Percentiles rank a stretch among this genome's conserved stretches.
Conservation (phyloP, 2,888 invertebrate species). For the Dolichomitus sp. region DNA sequence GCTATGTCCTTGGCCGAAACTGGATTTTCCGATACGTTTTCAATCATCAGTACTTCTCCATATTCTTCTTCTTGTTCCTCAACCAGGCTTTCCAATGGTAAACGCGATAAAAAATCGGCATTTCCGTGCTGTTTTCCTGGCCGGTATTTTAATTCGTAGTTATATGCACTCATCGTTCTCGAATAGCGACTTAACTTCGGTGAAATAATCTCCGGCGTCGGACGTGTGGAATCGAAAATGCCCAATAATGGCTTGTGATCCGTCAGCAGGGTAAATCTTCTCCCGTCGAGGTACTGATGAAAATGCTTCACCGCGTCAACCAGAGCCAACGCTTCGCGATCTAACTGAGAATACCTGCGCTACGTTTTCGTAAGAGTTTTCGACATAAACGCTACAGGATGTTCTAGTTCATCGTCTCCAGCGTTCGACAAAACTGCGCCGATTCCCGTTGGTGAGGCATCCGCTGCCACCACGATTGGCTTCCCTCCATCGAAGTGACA, state of each 20-base stretch:
- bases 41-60: constrained; percentile 40
- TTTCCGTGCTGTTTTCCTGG: constrained; percentile 44
- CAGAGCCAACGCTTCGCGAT: constrained; percentile 72
- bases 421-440: constrained; percentile 74
- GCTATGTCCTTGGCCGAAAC: constrained; percentile 9
- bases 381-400: constrained; percentile 67
- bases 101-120: constrained; percentile 42
- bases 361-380: constrained; percentile 63
- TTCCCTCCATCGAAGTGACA: constrained; percentile 62
- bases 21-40: constrained; percentile 15
- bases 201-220: constrained; percentile 52
- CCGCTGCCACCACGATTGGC: constrained; percentile 78
- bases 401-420: constrained; percentile 59
- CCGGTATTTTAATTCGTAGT: constrained; percentile 39
- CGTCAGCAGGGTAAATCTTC: constrained; percentile 76
- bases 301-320: constrained; percentile 67
- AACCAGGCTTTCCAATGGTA: constrained; percentile 10
- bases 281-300: constrained; percentile 68
- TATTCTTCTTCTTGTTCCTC: constrained; percentile 34
- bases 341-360: constrained; percentile 70
- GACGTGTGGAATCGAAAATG: constrained; percentile 55
- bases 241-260: constrained; percentile 79
- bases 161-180: constrained; percentile 48
- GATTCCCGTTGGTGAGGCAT: constrained; percentile 81
- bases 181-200: constrained; percentile 50